Conservation (phyloP, 2,888 invertebrate genomes). For the Cylloceria caligata region DNA sequence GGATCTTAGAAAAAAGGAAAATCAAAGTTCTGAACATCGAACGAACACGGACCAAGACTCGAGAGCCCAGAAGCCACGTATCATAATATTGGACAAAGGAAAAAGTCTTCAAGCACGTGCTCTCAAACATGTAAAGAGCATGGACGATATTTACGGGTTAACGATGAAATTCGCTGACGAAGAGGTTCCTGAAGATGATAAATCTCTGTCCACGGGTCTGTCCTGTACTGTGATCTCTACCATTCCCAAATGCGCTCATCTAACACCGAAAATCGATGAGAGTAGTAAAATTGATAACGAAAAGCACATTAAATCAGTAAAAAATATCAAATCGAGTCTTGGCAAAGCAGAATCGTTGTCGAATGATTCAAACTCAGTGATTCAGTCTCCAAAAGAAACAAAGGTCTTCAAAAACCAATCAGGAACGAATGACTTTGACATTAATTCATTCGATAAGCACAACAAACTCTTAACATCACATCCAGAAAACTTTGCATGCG, state of each 20-base stretch:
- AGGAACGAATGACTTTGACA: constrained; percentile 76
- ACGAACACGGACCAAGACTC: background rate
- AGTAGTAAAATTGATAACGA: constrained; percentile 9
- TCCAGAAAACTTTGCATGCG: constrained; percentile 76
- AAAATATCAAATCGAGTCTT: constrained; percentile 1
- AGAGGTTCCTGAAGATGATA: constrained; percentile 18
- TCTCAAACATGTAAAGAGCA: constrained; percentile 58
- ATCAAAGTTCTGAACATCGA: background rate
- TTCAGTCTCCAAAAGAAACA: constrained; percentile 30
- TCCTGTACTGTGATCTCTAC: constrained; percentile 78
- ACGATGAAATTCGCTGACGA: constrained; percentile 44
- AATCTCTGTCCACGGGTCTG: constrained; percentile 32
- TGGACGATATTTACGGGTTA: constrained; percentile 54
- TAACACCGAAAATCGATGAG: constrained; percentile 56
- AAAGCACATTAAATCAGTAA: background rate
- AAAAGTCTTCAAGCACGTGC: background rate
- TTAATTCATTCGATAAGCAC: constrained; percentile 72
- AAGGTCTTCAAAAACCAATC: constrained; percentile 74
- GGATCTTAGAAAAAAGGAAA: constrained; percentile 6
- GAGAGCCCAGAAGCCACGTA: background rate
- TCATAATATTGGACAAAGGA: background rate
- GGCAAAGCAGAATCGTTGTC: background rate
- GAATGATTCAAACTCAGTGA: constrained; percentile 13
- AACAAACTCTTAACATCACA: constrained; percentile 74
- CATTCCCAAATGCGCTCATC: constrained; percentile 78